Percentiles rank a stretch among this genome's conserved stretches.
Conservation (phyloP, 1,140 invertebrate species). For the Penaeus chinensis region DNA sequence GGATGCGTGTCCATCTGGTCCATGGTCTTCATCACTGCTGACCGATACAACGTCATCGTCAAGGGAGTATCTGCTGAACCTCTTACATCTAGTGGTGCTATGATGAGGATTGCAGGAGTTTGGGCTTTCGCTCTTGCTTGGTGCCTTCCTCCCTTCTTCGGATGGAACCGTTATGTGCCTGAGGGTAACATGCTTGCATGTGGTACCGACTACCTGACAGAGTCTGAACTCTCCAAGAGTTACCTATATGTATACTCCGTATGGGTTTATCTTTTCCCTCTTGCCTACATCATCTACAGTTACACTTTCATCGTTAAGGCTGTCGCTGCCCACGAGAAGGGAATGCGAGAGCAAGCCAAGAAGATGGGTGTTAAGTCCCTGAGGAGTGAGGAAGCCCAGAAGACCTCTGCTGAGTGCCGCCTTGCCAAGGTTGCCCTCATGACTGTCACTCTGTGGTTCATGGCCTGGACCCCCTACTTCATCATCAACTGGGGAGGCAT, state of each 20-base stretch:
- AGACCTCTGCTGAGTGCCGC: conserved; percentile 63
- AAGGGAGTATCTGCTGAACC: conserved; percentile 64
- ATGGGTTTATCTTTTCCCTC: conserved; percentile 64
- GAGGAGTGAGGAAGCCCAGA: conserved; percentile 63
- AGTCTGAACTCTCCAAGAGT: conserved; percentile 47
- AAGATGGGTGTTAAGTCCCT: conserved; percentile 68
- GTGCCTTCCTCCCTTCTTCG: conserved; percentile 64
- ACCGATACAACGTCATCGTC: conserved; percentile 64
- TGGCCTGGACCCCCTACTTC: conserved; percentile 69
- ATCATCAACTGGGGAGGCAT: conserved; percentile 67
- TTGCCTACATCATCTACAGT: conserved; percentile 65
- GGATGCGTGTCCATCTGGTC: conserved; percentile 58
- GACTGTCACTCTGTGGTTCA: conserved; percentile 67
- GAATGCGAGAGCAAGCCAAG: conserved; percentile 68
- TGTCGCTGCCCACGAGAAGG: conserved; percentile 69
- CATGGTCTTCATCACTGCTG: conserved; percentile 4
- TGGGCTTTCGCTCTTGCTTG: conserved; percentile 64
- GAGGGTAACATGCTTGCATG: conserved; percentile 64
- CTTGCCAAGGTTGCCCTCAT: conserved; percentile 68
- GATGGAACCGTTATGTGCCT: conserved; percentile 64
- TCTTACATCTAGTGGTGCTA: conserved; percentile 61
- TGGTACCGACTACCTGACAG: conserved; percentile 64
- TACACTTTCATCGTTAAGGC: conserved; percentile 70
- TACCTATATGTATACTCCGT: conserved; percentile 60
- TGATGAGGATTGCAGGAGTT: conserved; percentile 58